A percentile compares a stretch with the other conserved stretches of the same genome.
These are phyloP conservation scores for Cyanocitta stelleri DNA, from an alignment of 2,113 vertebrate genomes.

Conservation along the genomic window DNA sequence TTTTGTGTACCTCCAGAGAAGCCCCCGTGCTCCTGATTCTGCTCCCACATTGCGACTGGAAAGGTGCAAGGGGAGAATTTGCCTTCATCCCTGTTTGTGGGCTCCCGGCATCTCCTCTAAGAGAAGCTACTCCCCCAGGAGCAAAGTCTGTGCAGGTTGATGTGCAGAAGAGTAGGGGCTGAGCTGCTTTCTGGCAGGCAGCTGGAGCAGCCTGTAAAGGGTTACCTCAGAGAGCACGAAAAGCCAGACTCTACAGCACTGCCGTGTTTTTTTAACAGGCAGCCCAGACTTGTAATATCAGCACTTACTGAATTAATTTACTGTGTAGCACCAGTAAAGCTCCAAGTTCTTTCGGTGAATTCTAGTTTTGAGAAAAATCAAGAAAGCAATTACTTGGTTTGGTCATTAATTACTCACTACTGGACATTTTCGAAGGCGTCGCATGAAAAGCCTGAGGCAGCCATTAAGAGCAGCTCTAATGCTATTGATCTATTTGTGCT, in stretches of 20 bases:
- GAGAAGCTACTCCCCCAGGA: background rate
- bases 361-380: slow-evolving; percentile 61
- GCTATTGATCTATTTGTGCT: slow-evolving; percentile 64
- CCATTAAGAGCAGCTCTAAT: slow-evolving; percentile 52
- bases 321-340: slow-evolving; percentile 3
- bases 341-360: background rate
- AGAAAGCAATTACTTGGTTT: slow-evolving; percentile 62
- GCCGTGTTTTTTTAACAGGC: background rate
- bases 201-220: background rate
- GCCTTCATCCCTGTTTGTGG: background rate
- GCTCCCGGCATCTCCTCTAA: background rate
- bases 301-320: slow-evolving; percentile 61
- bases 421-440: slow-evolving; percentile 30
- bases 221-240: background rate
- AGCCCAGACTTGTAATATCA: slow-evolving; percentile 44
- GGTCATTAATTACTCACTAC: slow-evolving; percentile 65
- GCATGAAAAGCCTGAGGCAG: slow-evolving; percentile 53
- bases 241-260: background rate
- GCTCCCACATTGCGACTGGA: fast-evolving
- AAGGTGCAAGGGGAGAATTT: background rate
- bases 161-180: background rate
- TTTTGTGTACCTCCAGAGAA: background rate
- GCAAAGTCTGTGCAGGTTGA: background rate
- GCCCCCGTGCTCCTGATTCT: background rate
- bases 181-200: background rate